These are phyloP conservation scores for Phacellophora camtschatica DNA, from an alignment of 30 jellyfish, hydroid and myxozoan species.

Conservation along the genomic window DNA sequence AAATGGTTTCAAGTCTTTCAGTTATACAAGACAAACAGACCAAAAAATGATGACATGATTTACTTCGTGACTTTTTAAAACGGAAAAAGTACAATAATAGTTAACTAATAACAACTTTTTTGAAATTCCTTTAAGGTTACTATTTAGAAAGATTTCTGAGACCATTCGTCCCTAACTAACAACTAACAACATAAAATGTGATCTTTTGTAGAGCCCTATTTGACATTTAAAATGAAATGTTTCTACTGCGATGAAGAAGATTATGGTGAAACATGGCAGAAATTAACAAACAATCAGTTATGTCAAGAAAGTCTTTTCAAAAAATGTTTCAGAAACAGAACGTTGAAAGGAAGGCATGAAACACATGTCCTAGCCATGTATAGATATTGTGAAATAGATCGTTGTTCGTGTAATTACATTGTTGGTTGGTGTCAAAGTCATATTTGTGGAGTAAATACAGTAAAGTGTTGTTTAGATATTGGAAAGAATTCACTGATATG, in stretches of 20 bases:
- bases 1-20: too few relatives aligned
- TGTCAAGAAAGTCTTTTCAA: slow-evolving; percentile 67
- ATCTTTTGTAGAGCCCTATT: slow-evolving; percentile 74
- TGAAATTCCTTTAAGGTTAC: too few relatives aligned
- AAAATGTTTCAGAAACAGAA: slow-evolving; percentile 72
- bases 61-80: too few relatives aligned
- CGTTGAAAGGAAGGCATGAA: slow-evolving; percentile 74
- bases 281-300: slow-evolving; percentile 24
- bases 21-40: too few relatives aligned
- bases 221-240: slow-evolving; percentile 88
- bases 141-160: too few relatives aligned
- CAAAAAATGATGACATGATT: too few relatives aligned
- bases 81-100: too few relatives aligned
- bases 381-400: slow-evolving; percentile 42
- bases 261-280: slow-evolving; percentile 80
- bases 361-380: slow-evolving; percentile 81
- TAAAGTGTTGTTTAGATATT: slow-evolving; percentile 76
- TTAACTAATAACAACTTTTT: too few relatives aligned
- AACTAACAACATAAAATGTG: too few relatives aligned
- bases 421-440: slow-evolving; percentile 64
- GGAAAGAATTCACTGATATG: slow-evolving; percentile 64
- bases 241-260: slow-evolving; percentile 75
- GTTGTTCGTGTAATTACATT: slow-evolving; percentile 64
- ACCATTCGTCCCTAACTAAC: too few relatives aligned
- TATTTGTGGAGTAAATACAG: slow-evolving; percentile 3